phyloP scores from a whole-genome alignment of 2,888 invertebrate species.

The Laspeyria flexula region DNA sequence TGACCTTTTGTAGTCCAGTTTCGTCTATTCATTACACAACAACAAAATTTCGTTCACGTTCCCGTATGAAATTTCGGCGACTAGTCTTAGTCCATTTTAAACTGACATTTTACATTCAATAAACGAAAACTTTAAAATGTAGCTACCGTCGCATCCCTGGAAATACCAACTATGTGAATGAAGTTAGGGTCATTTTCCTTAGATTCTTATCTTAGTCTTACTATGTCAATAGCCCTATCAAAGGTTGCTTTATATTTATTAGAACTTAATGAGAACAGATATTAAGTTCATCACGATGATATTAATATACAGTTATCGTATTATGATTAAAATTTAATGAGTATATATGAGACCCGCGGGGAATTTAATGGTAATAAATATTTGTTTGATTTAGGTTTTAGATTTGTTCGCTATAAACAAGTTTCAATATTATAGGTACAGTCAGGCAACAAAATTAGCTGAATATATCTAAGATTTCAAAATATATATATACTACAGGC shows the following conservation, averaged over 20 bases:
- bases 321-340: neutral
- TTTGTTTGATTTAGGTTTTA: no score
- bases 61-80: slow-evolving; percentile 44
- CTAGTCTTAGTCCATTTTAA: slow-evolving; percentile 37
- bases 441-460: no score
- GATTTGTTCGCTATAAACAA: neutral
- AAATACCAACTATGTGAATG: slow-evolving; percentile 54
- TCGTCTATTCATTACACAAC: slow-evolving; percentile 48
- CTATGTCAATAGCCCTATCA: slow-evolving; percentile 15
- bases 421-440: no score
- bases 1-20: slow-evolving; percentile 54
- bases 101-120: slow-evolving; percentile 59
- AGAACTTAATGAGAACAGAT: neutral
- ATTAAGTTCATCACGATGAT: neutral
- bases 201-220: slow-evolving; percentile 20
- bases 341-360: neutral
- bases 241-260: slow-evolving; percentile 1
- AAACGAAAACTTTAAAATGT: slow-evolving; percentile 45
- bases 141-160: slow-evolving; percentile 30
- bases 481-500: no score
- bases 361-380: neutral
- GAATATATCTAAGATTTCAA: no score
- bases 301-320: neutral
- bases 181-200: slow-evolving; percentile 33
- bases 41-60: slow-evolving; percentile 53